Base-by-base conservation (phyloP, 2,113 vertebrate species). In the Rynchops niger region DNA sequence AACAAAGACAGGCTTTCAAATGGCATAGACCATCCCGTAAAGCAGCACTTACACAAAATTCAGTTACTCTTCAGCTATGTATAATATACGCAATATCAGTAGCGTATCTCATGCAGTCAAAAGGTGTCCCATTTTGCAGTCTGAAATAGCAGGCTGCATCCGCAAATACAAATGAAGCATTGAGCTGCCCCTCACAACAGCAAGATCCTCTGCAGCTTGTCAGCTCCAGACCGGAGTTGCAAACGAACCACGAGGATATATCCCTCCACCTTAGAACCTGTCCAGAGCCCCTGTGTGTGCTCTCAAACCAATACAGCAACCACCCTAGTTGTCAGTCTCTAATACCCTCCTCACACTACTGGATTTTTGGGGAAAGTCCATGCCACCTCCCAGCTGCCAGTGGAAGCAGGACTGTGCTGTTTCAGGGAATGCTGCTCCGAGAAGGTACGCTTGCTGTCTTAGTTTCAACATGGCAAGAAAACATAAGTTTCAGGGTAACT, bases 1-100 rank as follows among this genome's bases (percentile, higher is more conserved):
- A 65, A 93, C 79, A 93, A 80, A 86, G 91, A 25, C 16, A 15
- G 67, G 71, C 63, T 88, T 91, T 82, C 82, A 82, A 55, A 40
- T 23, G 56, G 82, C 92, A 86, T 42, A 86, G 82, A 23, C 66
- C 5, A 9, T 65, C 58, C 58, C 65, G 27, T 17, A 3, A 17
- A 81, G 80, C 91, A 93, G 49, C 66, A 53, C n/a, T 73, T 56
- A 32, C 9, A 32, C 4, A 61, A 47, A 80, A 72, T 43, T 65
- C 53, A 52, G 71, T 30, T 77, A 27, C 53, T 82, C 61, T 26
- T 63, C 79, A 95, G 74, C 71, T 88, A 45, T 23, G 30, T 53
- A n/a, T 55, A 81, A 83, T n/a, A n/a, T n/a, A n/a, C 77, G 86
- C 76, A 49, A 2, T 27, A 11, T 14, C 85, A 43, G 66, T 56